phyloP scores from a whole-genome alignment of 2,888 invertebrate genomes.

The Sminthurinus aureus region DNA sequence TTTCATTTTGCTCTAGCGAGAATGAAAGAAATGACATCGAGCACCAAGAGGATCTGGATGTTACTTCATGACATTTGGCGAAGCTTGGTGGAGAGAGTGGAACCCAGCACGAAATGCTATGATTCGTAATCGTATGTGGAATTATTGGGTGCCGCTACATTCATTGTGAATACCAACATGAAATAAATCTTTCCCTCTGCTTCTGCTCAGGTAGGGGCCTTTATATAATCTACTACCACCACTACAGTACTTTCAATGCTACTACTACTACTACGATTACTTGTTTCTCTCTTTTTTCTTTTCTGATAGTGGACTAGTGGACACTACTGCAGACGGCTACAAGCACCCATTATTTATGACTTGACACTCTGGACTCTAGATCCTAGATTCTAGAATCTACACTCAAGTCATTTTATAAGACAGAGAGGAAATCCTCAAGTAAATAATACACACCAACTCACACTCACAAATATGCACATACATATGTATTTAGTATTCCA shows the following conservation, averaged over 20 bases:
- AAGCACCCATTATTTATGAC: constrained; percentile 41
- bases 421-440: constrained; percentile 12
- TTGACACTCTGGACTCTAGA: constrained; percentile 36
- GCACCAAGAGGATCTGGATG: too few relatives aligned
- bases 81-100: neutral
- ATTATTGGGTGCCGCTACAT: constrained; percentile 39
- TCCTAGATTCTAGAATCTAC: too few relatives aligned
- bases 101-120: constrained; percentile 17
- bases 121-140: constrained; percentile 22
- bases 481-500: neutral
- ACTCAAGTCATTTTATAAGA: constrained; percentile 31
- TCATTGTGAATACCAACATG: constrained; percentile 29
- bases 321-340: constrained; percentile 31
- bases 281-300: neutral
- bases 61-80: too few relatives aligned
- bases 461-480: neutral
- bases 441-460: neutral
- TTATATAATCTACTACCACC: constrained; percentile 13
- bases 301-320: constrained; percentile 5
- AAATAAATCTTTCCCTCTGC: constrained; percentile 43
- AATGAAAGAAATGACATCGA: too few relatives aligned
- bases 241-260: neutral
- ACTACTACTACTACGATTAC: neutral
- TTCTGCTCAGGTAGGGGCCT: constrained; percentile 40
- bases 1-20: too few relatives aligned